phyloP scores from a whole-genome alignment of 2,888 invertebrate species.

The Oconnorella tubifera region DNA sequence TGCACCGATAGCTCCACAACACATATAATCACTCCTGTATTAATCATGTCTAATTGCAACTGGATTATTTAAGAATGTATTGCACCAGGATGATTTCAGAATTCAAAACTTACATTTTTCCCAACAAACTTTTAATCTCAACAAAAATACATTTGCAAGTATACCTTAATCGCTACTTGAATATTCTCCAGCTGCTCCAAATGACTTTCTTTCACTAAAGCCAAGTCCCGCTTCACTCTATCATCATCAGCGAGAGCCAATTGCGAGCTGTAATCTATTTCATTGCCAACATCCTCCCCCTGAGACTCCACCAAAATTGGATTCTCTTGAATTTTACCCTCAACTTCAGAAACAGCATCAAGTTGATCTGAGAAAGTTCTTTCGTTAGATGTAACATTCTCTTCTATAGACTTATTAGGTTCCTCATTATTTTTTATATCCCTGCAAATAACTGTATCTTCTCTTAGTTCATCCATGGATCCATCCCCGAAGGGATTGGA shows the following conservation, averaged over 20 bases:
- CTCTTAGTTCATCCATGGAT: neutral
- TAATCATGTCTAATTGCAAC: no score
- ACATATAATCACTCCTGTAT: no score
- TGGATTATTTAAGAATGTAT: no score
- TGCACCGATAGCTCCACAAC: neutral
- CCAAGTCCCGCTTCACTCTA: constrained; percentile 32
- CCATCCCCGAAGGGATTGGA: neutral
- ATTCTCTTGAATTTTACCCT: neutral
- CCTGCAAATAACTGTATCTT: no score
- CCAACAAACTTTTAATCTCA: no score
- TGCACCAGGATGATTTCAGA: no score
- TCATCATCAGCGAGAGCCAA: neutral
- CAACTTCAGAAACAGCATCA: neutral
- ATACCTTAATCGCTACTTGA: constrained; percentile 32
- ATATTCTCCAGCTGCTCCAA: constrained; percentile 38
- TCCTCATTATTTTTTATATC: no score
- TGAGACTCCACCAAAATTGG: no score
- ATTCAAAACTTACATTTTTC: no score
- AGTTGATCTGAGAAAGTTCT: neutral
- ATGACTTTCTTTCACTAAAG: constrained; percentile 32
- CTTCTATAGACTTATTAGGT: no score
- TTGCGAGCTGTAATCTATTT: no score
- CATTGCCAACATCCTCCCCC: neutral
- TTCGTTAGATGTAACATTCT: neutral
- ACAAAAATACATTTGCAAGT: no score